Evolutionary conservation across 2,888 invertebrate species (phyloP).

Genomic region (Paralinhomoeus sp.): DNA sequence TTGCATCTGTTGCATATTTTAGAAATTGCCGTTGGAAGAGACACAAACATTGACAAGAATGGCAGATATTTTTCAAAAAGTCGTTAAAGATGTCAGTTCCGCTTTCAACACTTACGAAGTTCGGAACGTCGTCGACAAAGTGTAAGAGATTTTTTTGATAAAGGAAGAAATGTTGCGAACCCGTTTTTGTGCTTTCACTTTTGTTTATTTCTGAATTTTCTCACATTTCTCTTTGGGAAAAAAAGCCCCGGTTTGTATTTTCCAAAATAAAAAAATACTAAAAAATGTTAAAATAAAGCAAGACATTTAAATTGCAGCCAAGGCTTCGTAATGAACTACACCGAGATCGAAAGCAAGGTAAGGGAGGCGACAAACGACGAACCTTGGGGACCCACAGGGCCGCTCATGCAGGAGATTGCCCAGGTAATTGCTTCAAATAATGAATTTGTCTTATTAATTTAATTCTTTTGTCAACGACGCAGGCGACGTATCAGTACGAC

Average conservation of each 20-base stretch:
- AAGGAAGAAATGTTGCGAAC: background rate
- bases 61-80: slow-evolving; percentile 12
- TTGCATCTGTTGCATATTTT: too few species aligned
- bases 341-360: slow-evolving; percentile 96
- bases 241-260: background rate
- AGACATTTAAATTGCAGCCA: slow-evolving; percentile 47
- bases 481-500: slow-evolving; percentile 8
- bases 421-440: slow-evolving; percentile 46
- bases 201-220: background rate
- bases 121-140: slow-evolving; percentile 87
- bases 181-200: background rate
- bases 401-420: slow-evolving; percentile 85
- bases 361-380: slow-evolving; percentile 98
- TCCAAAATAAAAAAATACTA: slow-evolving; percentile 1
- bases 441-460: slow-evolving; percentile 11
- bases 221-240: background rate
- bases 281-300: slow-evolving; percentile 1
- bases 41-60: too few species aligned
- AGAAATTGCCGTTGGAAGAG: too few species aligned
- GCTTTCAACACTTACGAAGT: slow-evolving; percentile 52
- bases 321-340: slow-evolving; percentile 99
- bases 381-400: slow-evolving; percentile 58
- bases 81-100: slow-evolving; percentile 15
- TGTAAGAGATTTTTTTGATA: slow-evolving; percentile 46
- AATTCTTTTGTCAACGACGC: slow-evolving; percentile 13